Conservation (phyloP, 2,888 invertebrate genomes). For the Leptothorax acervorum region DNA sequence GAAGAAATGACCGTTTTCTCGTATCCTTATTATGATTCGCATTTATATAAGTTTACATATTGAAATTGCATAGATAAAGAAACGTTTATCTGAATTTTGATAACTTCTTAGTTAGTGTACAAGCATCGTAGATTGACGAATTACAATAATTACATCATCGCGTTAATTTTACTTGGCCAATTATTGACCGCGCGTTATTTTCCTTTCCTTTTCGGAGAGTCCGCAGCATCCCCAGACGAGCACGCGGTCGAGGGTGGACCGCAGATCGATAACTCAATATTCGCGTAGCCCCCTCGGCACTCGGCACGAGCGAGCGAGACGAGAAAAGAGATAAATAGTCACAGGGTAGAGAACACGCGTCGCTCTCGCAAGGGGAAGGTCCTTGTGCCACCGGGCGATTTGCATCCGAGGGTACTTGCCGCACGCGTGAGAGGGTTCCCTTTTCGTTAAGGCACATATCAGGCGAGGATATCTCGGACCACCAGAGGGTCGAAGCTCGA, state of each 20-base stretch:
- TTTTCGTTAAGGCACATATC: conserved; percentile 62
- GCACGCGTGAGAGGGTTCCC: conserved; percentile 51
- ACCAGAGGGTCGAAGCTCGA: conserved; percentile 52
- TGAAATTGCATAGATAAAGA: background rate
- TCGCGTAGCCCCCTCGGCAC: conserved; percentile 46
- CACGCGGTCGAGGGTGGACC: conserved; percentile 56
- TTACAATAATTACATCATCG: background rate
- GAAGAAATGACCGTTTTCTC: background rate
- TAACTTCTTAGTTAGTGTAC: background rate
- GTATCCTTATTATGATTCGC: background rate
- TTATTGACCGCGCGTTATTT: conserved; percentile 49
- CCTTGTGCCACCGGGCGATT: conserved; percentile 62
- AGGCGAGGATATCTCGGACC: conserved; percentile 61
- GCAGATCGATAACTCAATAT: conserved; percentile 71
- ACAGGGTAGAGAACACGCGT: conserved; percentile 13
- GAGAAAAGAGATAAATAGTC: conserved; percentile 60
- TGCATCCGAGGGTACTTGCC: conserved; percentile 62
- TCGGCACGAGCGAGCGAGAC: conserved; percentile 39
- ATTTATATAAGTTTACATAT: background rate
- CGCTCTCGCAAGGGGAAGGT: conserved; percentile 39
- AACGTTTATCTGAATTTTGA: background rate
- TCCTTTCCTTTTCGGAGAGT: conserved; percentile 35
- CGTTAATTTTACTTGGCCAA: background rate
- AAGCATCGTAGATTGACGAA: background rate
- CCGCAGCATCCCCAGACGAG: conserved; percentile 57